phyloP scores from a whole-genome alignment of 2,888 invertebrate species.

The Rhamnusium bicolor region DNA sequence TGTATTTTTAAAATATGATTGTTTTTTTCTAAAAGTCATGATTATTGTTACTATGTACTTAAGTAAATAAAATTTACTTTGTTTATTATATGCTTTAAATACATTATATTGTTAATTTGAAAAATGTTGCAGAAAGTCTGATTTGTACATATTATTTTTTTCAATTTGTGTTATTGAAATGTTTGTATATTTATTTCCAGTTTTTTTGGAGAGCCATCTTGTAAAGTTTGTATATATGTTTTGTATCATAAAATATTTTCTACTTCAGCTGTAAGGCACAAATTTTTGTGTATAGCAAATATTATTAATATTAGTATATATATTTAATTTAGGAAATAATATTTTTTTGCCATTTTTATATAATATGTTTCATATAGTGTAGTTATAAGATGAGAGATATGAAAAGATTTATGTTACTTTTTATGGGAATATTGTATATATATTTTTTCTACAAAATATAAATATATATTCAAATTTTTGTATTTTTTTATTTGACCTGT shows the following conservation, averaged over 20 bases:
- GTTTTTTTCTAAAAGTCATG: constrained; percentile 3
- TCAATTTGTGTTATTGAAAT: constrained; percentile 30
- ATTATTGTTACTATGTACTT: constrained; percentile 21
- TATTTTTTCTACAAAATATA: constrained; percentile 34
- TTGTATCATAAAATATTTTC: constrained; percentile 31
- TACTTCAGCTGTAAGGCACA: not conserved
- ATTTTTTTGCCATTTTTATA: constrained; percentile 36
- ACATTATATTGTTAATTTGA: constrained; percentile 21
- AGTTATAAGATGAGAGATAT: constrained; percentile 15
- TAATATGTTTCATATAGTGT: constrained; percentile 19
- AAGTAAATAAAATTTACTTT: constrained; percentile 30
- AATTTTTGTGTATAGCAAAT: constrained; percentile 18
- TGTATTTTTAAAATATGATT: not conserved
- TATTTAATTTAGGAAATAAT: constrained; percentile 21
- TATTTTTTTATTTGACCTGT: too few species aligned
- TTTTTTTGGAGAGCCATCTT: constrained; percentile 37
- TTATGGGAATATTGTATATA: constrained; percentile 35
- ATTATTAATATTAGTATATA: constrained; percentile 11
- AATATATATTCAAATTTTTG: constrained; percentile 8
- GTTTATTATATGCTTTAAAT: constrained; percentile 30
- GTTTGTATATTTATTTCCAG: constrained; percentile 40
- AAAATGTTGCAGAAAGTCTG: constrained; percentile 34
- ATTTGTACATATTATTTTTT: constrained; percentile 37
- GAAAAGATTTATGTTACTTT: constrained; percentile 35
- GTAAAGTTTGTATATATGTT: constrained; percentile 40